Conservation (phyloP, 2,888 invertebrate genomes). For the Pecten maximus region DNA sequence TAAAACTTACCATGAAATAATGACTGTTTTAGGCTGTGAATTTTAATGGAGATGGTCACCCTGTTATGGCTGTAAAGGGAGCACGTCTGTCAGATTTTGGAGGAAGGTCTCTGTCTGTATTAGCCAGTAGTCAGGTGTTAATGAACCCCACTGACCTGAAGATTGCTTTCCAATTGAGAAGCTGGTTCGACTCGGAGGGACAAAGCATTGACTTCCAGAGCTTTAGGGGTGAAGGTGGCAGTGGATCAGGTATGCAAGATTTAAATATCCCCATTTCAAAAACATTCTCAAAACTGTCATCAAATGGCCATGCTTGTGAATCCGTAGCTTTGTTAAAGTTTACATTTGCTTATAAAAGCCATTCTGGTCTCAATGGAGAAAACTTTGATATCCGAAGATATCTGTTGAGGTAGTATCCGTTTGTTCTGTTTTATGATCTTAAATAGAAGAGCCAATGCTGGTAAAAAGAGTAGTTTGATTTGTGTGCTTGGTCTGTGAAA, state of each 20-base stretch:
- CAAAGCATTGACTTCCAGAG: constrained; percentile 81
- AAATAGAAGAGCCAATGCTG: too few relatives aligned
- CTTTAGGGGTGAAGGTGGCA: constrained; percentile 74
- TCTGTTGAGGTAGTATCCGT: too few relatives aligned
- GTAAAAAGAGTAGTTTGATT: too few relatives aligned
- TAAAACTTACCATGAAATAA: neutral
- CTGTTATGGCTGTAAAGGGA: constrained; percentile 93
- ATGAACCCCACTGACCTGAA: constrained; percentile 95
- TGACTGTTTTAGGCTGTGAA: constrained; percentile 87
- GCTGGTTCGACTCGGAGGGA: constrained; percentile 92
- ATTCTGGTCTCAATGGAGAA: too few relatives aligned
- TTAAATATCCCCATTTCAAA: neutral
- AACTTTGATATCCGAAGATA: too few relatives aligned
- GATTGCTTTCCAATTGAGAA: constrained; percentile 92
- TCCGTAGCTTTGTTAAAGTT: too few relatives aligned
- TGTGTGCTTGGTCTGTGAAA: too few relatives aligned
- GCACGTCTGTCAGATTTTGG: constrained; percentile 93
- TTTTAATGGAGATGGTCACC: constrained; percentile 90
- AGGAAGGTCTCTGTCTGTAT: constrained; percentile 81
- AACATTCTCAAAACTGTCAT: neutral
- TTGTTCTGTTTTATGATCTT: too few relatives aligned
- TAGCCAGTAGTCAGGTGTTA: constrained; percentile 84
- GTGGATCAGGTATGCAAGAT: constrained; percentile 52
- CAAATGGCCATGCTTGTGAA: too few relatives aligned
- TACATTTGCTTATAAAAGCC: too few relatives aligned